Evolutionary conservation across 1,140 invertebrate species (phyloP).

Genomic region (Chlorops oryzae): DNA sequence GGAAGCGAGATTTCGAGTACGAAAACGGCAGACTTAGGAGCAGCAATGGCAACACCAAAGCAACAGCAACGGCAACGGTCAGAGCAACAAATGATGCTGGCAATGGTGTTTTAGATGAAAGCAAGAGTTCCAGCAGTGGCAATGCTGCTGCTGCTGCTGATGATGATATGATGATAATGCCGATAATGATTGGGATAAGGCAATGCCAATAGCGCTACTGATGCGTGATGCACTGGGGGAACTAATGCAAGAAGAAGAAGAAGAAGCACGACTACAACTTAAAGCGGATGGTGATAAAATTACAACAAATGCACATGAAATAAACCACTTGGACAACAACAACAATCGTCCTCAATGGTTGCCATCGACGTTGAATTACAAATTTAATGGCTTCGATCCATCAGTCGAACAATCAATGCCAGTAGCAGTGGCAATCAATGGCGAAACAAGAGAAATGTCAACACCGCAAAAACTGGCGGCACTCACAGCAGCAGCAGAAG

Average conservation of each 20-base stretch:
- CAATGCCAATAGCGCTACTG: too few species aligned
- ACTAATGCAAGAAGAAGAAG: too few species aligned
- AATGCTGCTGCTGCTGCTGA: background rate
- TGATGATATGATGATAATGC: background rate
- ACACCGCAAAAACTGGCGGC: background rate
- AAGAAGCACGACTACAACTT: too few species aligned
- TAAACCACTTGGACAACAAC: too few species aligned
- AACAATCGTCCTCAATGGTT: conserved; percentile 31
- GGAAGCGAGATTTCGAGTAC: background rate
- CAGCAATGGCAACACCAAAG: conserved; percentile 6
- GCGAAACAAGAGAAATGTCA: background rate
- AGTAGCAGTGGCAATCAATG: conserved; percentile 14
- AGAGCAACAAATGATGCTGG: background rate
- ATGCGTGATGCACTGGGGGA: too few species aligned
- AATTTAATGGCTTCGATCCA: conserved; percentile 44
- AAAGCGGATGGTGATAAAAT: too few species aligned
- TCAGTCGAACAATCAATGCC: conserved; percentile 44
- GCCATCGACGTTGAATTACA: conserved; percentile 30
- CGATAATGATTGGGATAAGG: conserved; percentile 1
- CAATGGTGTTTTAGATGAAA: too few species aligned
- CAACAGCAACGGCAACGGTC: conserved; percentile 10
- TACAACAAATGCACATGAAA: too few species aligned
- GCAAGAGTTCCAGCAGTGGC: too few species aligned
- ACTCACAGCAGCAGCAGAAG: conserved; percentile 3
- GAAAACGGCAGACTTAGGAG: background rate